Evolutionary conservation across 2,888 invertebrate genomes (phyloP).

Genomic region (Serripes groenlandicus): DNA sequence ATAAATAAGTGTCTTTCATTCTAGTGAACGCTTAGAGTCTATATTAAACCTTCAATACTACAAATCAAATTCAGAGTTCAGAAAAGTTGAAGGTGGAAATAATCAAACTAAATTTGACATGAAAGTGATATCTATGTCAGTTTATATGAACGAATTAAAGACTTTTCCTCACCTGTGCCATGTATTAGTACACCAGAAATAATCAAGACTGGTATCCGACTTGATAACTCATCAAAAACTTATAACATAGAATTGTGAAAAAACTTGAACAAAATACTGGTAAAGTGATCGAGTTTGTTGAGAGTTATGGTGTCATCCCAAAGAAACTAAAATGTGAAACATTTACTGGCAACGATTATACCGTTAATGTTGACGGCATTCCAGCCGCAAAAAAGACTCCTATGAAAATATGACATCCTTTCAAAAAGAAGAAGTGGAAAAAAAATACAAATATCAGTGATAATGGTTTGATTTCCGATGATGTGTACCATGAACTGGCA

Average conservation of each 20-base stretch:
- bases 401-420: no score
- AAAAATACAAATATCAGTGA: no score
- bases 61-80: background rate
- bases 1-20: background rate
- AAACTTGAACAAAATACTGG: background rate
- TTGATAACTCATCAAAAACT: constrained; percentile 6
- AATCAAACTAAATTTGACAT: background rate
- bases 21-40: background rate
- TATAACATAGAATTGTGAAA: constrained; percentile 1
- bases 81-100: background rate
- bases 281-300: background rate
- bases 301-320: background rate
- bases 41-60: background rate
- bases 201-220: background rate
- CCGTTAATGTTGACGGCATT: background rate
- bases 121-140: background rate
- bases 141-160: background rate
- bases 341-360: background rate
- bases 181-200: no score
- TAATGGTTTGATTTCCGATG: background rate
- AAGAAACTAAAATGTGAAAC: background rate
- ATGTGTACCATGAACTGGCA: background rate
- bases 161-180: no score
- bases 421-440: no score
- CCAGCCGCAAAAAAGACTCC: no score